phyloP scores from a whole-genome alignment of 64 coral and sea anemone genomes.

The Montipora foliosa region DNA sequence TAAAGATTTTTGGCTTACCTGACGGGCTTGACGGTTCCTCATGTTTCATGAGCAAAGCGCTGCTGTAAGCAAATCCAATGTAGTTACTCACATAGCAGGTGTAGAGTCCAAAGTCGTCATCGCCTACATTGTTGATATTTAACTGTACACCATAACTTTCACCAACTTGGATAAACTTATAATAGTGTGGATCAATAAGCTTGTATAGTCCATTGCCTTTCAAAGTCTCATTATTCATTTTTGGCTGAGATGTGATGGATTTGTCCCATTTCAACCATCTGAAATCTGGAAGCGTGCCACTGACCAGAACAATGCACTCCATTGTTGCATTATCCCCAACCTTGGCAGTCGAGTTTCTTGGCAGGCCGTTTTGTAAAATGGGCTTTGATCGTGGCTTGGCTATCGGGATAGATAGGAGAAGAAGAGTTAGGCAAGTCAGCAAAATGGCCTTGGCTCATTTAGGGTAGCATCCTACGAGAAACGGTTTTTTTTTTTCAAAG shows the following conservation, averaged over 20 bases:
- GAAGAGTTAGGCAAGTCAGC: background rate
- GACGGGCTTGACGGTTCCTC: background rate
- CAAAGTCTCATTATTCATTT: background rate
- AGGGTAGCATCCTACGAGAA: no score
- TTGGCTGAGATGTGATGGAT: constrained; percentile 45
- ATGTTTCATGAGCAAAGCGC: constrained; percentile 77
- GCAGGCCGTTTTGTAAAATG: constrained; percentile 73
- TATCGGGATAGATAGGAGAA: constrained; percentile 4
- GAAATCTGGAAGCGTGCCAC: constrained; percentile 91
- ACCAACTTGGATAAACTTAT: constrained; percentile 51
- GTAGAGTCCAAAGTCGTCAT: constrained; percentile 92
- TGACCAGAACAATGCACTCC: constrained; percentile 82
- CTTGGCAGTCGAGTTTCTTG: constrained; percentile 69
- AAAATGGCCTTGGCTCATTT: no score
- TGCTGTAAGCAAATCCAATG: constrained; percentile 74
- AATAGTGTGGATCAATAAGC: constrained; percentile 68
- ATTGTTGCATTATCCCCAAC: constrained; percentile 79
- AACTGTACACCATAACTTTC: constrained; percentile 63
- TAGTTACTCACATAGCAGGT: constrained; percentile 90
- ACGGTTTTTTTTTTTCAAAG: no score
- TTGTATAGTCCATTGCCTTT: constrained; percentile 33
- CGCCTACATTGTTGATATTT: constrained; percentile 70
- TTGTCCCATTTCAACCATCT: constrained; percentile 92
- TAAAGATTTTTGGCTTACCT: background rate
- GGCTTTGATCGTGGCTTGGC: constrained; percentile 78